phyloP scores from a whole-genome alignment of 1,140 invertebrate genomes.

The Rhopalosiphum padi region DNA sequence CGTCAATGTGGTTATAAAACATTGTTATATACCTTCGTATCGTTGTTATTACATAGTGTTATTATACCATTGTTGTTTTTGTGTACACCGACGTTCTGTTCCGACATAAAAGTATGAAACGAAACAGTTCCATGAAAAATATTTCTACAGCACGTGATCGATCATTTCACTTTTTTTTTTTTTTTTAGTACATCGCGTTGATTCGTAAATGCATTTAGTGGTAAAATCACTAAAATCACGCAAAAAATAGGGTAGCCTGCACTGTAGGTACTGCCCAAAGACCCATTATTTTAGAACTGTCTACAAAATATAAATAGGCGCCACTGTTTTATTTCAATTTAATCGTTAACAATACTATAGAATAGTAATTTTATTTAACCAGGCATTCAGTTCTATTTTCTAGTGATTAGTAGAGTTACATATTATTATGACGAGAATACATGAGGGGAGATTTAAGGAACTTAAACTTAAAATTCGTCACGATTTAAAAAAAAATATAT shows the following conservation, averaged over 20 bases:
- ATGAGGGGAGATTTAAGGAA: too few relatives aligned
- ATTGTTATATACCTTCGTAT: background rate
- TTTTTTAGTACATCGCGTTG: background rate
- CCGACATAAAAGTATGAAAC: background rate
- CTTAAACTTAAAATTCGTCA: background rate
- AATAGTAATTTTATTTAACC: background rate
- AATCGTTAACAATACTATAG: background rate
- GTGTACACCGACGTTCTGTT: background rate
- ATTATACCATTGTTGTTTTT: background rate
- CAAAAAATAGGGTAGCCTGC: background rate
- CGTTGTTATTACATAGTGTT: background rate
- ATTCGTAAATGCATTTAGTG: background rate
- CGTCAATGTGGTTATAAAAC: background rate
- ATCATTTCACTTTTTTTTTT: background rate
- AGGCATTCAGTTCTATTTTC: background rate
- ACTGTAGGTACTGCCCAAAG: background rate
- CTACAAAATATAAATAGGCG: background rate
- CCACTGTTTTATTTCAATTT: background rate
- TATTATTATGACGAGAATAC: too few relatives aligned
- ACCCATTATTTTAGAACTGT: background rate
- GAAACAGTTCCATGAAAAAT: background rate
- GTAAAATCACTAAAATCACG: background rate
- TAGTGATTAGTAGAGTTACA: background rate
- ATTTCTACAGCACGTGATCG: slow-evolving; percentile 2
- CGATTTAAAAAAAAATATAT: background rate